phyloP scores from a whole-genome alignment of 37 sponge, comb jelly and placozoan species.

The Cliona cf. orientalis region DNA sequence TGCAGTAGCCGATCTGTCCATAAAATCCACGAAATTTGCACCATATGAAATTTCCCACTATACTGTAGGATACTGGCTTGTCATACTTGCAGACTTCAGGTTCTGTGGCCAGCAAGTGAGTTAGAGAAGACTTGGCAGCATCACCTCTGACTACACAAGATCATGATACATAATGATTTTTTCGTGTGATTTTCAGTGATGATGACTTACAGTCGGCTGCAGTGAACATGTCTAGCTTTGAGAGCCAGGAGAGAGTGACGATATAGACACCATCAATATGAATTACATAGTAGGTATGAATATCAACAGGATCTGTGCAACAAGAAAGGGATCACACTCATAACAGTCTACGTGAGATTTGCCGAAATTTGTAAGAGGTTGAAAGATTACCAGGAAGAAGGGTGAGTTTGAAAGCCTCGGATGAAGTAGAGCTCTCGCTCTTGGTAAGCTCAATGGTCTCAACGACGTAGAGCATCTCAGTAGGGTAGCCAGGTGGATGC shows the following conservation, averaged over 20 bases:
- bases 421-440: too few species aligned
- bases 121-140: too few species aligned
- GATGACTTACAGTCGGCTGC: constrained; percentile 21
- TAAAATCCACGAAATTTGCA: too few species aligned
- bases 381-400: too few species aligned
- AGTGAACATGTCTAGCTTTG: constrained; percentile 16
- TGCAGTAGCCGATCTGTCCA: too few species aligned
- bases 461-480: constrained; percentile 39
- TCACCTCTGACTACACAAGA: too few species aligned
- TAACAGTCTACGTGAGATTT: not conserved
- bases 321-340: not conserved
- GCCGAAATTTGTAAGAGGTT: not conserved
- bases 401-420: too few species aligned
- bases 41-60: not conserved
- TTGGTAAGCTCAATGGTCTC: constrained; percentile 33
- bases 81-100: constrained; percentile 10
- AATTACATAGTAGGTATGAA: constrained; percentile 35
- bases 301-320: constrained; percentile 34
- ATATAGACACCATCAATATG: constrained; percentile 22
- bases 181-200: too few species aligned
- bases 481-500: too few species aligned
- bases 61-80: not conserved
- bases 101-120: not conserved
- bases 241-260: constrained; percentile 53
- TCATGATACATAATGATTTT: too few species aligned